Evolutionary conservation across 2,113 vertebrate genomes (phyloP).

Genomic region (Acrocephalus arundinaceus): DNA sequence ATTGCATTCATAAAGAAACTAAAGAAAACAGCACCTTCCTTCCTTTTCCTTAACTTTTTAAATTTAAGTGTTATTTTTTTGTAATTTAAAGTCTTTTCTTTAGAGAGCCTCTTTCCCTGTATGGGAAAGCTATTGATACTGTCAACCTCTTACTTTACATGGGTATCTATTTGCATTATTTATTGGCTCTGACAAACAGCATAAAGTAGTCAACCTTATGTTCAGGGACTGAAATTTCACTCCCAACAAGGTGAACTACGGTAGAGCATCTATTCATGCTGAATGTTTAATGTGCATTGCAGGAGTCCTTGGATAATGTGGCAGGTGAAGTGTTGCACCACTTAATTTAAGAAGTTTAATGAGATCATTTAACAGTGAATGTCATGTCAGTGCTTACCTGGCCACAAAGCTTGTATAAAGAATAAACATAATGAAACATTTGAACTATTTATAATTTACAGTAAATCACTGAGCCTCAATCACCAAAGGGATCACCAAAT

Average conservation of each 20-base stretch:
- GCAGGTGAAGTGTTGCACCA: constrained; percentile 53
- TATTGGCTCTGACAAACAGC: constrained; percentile 19
- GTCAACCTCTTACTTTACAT: constrained; percentile 24
- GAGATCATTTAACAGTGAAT: constrained; percentile 58
- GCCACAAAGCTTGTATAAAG: constrained; percentile 22
- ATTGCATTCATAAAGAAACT: background rate
- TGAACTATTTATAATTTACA: constrained; percentile 30
- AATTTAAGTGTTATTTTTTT: background rate
- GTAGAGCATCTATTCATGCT: constrained; percentile 32
- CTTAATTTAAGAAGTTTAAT: constrained; percentile 59
- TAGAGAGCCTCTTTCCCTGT: background rate
- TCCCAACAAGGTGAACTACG: constrained; percentile 7
- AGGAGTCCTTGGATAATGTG: constrained; percentile 54
- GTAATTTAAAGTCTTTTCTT: background rate
- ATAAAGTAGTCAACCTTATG: constrained; percentile 52
- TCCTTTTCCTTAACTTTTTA: background rate
- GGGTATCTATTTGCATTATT: constrained; percentile 27
- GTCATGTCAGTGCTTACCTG: constrained; percentile 52
- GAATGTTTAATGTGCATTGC: constrained; percentile 60
- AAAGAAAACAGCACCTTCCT: background rate
- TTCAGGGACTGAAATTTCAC: constrained; percentile 38
- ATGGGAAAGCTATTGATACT: background rate
- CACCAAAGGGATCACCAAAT: constrained; percentile 28
- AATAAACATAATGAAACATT: constrained; percentile 46
- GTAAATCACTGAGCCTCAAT: constrained; percentile 22